Conservation (phyloP, 2,888 invertebrate species). For the Megaustenia siamemsis region DNA sequence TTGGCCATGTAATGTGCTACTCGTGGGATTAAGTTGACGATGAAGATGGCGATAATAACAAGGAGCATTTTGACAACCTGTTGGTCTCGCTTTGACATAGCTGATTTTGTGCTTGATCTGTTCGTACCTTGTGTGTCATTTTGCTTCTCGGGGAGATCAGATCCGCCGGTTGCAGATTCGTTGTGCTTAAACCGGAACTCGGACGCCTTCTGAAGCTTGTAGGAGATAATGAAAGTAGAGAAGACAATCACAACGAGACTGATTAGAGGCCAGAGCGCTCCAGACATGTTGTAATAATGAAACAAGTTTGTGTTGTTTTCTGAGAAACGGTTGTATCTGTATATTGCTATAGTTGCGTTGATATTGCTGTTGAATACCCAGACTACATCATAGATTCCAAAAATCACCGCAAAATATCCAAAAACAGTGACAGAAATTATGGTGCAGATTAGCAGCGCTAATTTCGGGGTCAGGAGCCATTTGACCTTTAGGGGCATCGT, state of each 20-base stretch:
- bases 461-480: slow-evolving; percentile 40
- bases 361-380: slow-evolving; percentile 36
- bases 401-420: slow-evolving; percentile 44
- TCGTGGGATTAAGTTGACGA: slow-evolving; percentile 41
- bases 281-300: slow-evolving; percentile 46
- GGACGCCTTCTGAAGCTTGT: slow-evolving; percentile 20
- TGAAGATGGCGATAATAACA: slow-evolving; percentile 45
- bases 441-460: slow-evolving; percentile 1
- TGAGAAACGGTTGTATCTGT: slow-evolving; percentile 43
- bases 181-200: slow-evolving; percentile 15
- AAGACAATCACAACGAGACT: slow-evolving; percentile 48
- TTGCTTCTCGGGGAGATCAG: neutral
- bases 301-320: slow-evolving; percentile 27
- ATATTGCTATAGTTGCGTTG: slow-evolving; percentile 29
- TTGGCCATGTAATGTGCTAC: slow-evolving; percentile 47
- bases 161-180: neutral
- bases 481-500: slow-evolving; percentile 45
- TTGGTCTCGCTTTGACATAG: slow-evolving; percentile 32
- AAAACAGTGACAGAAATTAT: slow-evolving; percentile 41
- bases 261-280: slow-evolving; percentile 39
- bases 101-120: neutral
- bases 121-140: neutral
- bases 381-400: slow-evolving; percentile 44
- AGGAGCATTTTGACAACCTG: slow-evolving; percentile 48
- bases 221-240: slow-evolving; percentile 33